Base-by-base conservation (phyloP, 2,113 vertebrate species). In the Chauna torquata region DNA sequence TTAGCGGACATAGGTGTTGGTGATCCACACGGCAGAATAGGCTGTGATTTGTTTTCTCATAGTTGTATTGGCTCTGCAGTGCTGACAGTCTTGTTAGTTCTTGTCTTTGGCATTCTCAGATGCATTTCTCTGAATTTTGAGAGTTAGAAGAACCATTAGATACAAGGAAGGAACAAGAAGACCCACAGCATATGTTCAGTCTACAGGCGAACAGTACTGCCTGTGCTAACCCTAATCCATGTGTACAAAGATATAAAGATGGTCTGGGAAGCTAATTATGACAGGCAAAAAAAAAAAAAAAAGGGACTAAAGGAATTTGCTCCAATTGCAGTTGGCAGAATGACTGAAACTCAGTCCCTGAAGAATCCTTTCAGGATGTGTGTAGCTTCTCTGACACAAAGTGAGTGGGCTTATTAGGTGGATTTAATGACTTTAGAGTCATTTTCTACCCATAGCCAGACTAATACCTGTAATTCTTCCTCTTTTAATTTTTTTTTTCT, bases 101-200 rank as follows among this genome's bases (percentile, higher is more conserved):
- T 87, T 68, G 81, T 76, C 55, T 83, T 82, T 95, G 87, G 87
- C 81, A 83, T 64, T 27, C 27, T 94, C 78, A 90, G 52, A 96
- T 82, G 47, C 38, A 52, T 74, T 90, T 34, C 74, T 77, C 66
- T 80, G 66, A 93, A 90, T 93, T 95, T 52, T 1, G 4, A 72
- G 90, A 74, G 28, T 42, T 50, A 85, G 75, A 76, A 92, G 78
- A 86, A 18, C 64, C 65, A 83, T 74, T 70, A 90, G 78, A 54
- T 75, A 71, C 38, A 45, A 59, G 87, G 78, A 89, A 88, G 89
- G 95, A 97, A 95, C 91, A 91, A 59, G 91, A 88, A 87, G 89
- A 94, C 87, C 71, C 50, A 88, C 55, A 80, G 68, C 94, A 97
- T 96, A 96, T 96, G 96, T 93, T 95, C 91, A 86, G 70, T 95